Evolutionary conservation across 2,888 invertebrate species (phyloP).

Genomic region (Lycaena phlaeas): DNA sequence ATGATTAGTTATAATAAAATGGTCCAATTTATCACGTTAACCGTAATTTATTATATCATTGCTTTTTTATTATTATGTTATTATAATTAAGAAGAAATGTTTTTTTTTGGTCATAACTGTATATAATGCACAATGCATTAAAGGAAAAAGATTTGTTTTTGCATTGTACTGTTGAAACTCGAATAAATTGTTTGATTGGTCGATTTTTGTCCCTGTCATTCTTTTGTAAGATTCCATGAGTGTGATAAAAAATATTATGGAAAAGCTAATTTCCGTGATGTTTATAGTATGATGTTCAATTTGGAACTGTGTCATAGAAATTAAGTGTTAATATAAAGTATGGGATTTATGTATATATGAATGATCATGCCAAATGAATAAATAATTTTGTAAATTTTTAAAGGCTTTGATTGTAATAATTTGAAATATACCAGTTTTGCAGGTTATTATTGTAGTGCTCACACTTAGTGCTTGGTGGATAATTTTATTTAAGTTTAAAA

Average conservation of each 20-base stretch:
- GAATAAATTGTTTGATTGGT: not conserved
- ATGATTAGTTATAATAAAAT: not conserved
- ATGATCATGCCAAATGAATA: slow-evolving; percentile 13
- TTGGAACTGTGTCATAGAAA: not conserved
- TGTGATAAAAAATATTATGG: not conserved
- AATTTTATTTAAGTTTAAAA: too few species aligned
- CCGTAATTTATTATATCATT: not conserved
- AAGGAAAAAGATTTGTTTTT: not conserved
- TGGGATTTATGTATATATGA: slow-evolving; percentile 10
- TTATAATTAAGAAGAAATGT: too few species aligned
- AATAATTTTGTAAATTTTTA: slow-evolving; percentile 13
- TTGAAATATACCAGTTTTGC: too few species aligned
- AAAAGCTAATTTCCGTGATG: not conserved
- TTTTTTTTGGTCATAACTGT: too few species aligned
- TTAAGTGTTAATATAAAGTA: slow-evolving; percentile 5
- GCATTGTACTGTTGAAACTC: not conserved
- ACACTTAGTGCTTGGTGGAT: too few species aligned
- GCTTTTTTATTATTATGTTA: too few species aligned
- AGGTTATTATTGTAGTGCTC: too few species aligned
- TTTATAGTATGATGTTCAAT: not conserved
- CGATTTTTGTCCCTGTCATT: not conserved
- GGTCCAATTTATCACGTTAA: not conserved
- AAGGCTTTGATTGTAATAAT: too few species aligned
- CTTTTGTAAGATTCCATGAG: not conserved
- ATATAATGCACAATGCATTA: not conserved